phyloP scores from a whole-genome alignment of 2,888 invertebrate species.

The Cerceris ruficornis region DNA sequence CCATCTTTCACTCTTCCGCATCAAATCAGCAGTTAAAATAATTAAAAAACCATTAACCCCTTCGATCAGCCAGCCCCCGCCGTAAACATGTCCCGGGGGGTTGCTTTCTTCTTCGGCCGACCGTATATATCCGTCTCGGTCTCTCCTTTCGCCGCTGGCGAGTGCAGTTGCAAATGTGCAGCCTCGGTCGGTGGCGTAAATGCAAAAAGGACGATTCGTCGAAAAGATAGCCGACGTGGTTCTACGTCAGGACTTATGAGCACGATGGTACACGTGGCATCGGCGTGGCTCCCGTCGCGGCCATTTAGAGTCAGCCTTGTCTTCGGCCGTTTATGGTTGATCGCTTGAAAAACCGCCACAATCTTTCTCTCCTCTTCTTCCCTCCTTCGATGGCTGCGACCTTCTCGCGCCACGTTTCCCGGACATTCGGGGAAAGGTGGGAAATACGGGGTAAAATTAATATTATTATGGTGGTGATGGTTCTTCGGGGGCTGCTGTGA shows the following conservation, averaged over 20 bases:
- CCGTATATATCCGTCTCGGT: conserved; percentile 33
- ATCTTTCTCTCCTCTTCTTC: conserved; percentile 29
- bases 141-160: conserved; percentile 30
- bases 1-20: no score
- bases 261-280: conserved; percentile 66
- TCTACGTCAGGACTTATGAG: conserved; percentile 65
- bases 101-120: conserved; percentile 10
- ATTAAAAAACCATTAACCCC: no score
- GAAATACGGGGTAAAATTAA: no score
- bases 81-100: no score
- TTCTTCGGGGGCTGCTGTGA: no score
- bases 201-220: conserved; percentile 66
- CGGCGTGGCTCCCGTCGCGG: conserved; percentile 57
- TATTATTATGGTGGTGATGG: no score
- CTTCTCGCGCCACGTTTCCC: conserved; percentile 21
- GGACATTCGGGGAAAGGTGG: not conserved
- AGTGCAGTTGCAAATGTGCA: conserved; percentile 39
- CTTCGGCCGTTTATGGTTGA: conserved; percentile 69
- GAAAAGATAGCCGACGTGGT: conserved; percentile 65
- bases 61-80: no score
- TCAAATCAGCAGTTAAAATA: no score
- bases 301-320: conserved; percentile 79
- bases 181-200: conserved; percentile 39
- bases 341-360: conserved; percentile 66
- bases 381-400: conserved; percentile 4